Percentiles rank a stretch among this genome's conserved stretches.
phyloP scores from a whole-genome alignment of 2,888 invertebrate genomes.

The Hirtodrosophila confusa region DNA sequence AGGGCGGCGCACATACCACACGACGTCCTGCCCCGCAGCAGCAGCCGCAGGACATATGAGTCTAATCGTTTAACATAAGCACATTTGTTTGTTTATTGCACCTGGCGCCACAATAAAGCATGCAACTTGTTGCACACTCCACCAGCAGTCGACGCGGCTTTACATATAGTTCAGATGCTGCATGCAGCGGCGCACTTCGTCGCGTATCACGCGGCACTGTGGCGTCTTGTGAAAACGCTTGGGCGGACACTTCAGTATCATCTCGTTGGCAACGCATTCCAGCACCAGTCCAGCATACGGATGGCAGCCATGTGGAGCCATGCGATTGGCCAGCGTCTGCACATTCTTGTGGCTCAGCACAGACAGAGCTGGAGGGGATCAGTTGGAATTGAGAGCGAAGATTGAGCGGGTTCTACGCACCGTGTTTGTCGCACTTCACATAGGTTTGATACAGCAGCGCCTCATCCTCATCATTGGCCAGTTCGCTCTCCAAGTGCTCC shows the following conservation, averaged over 20 bases:
- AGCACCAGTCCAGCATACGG: constrained; percentile 70
- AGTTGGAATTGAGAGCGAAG: too few species aligned
- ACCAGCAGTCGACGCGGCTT: neutral
- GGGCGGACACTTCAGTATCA: constrained; percentile 70
- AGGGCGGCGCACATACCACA: constrained; percentile 19
- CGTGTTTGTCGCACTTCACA: constrained; percentile 68
- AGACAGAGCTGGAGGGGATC: constrained; percentile 40
- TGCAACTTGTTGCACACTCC: constrained; percentile 6
- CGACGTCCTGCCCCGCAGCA: constrained; percentile 9
- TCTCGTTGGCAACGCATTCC: constrained; percentile 72
- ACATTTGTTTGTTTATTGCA: constrained; percentile 23
- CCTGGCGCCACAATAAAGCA: constrained; percentile 12
- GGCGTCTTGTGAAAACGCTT: constrained; percentile 50
- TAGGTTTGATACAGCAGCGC: constrained; percentile 59
- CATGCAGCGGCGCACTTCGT: constrained; percentile 58
- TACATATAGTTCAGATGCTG: constrained; percentile 39
- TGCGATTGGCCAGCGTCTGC: constrained; percentile 40
- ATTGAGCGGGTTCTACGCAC: constrained; percentile 27
- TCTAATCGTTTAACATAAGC: too few species aligned
- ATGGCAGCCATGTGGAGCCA: constrained; percentile 54
- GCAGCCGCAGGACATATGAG: neutral
- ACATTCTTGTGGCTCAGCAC: constrained; percentile 49
- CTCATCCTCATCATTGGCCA: constrained; percentile 49
- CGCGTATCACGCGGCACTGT: constrained; percentile 54
- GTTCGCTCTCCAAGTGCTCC: constrained; percentile 48